Evolutionary conservation across 2,113 vertebrate species (phyloP).

Genomic region (Arvicanthis niloticus): DNA sequence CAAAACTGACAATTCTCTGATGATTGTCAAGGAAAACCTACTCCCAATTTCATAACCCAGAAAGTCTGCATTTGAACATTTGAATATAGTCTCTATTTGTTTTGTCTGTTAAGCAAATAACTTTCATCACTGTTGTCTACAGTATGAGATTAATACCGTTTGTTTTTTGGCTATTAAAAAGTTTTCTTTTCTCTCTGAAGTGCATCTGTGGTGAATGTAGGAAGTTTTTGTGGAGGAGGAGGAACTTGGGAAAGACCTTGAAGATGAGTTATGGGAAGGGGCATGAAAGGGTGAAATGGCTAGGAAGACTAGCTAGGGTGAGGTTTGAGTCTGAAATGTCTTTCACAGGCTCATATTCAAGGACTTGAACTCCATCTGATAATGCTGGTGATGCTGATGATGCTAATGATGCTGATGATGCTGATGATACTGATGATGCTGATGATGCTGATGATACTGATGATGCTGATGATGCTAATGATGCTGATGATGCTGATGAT

Average conservation of each 20-base stretch:
- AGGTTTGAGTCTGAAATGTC: neutral
- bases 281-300: neutral
- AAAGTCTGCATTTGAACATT: neutral
- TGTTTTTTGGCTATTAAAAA: neutral
- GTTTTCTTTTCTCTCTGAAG: conserved; percentile 12
- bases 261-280: neutral
- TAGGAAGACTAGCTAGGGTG: neutral
- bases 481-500: neutral
- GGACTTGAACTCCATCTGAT: neutral
- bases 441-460: neutral
- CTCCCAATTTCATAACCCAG: neutral
- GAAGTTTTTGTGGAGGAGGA: neutral
- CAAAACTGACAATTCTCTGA: neutral
- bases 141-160: neutral
- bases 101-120: conserved; percentile 18
- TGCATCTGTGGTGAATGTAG: neutral
- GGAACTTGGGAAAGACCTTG: neutral
- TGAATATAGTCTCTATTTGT: neutral
- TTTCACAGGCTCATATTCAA: neutral
- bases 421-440: neutral
- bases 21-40: neutral
- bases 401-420: neutral
- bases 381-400: too few relatives aligned
- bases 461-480: too few relatives aligned
- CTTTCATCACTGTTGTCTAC: neutral